A percentile compares a stretch with the other conserved stretches of the same genome.
phyloP scores from a whole-genome alignment of 2,797 vertebrate species.

The Smutsia temminckii region DNA sequence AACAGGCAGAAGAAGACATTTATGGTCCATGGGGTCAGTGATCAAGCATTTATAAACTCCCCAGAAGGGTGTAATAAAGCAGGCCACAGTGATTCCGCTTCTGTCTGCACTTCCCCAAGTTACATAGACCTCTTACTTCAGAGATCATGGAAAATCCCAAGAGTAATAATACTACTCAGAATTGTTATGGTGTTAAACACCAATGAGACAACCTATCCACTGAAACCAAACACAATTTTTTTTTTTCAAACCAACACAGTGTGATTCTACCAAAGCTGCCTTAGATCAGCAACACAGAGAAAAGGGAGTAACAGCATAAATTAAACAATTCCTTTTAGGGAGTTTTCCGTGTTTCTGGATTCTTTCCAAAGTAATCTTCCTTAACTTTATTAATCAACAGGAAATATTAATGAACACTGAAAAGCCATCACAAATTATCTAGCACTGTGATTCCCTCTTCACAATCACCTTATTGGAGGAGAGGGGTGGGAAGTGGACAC shows the following conservation, averaged over 20 bases:
- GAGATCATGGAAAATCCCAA: conserved; percentile 53
- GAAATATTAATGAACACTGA: conserved; percentile 68
- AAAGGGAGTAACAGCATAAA: background rate
- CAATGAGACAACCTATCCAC: conserved; percentile 15
- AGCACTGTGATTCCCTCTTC: background rate
- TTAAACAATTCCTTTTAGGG: background rate
- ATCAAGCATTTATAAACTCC: conserved; percentile 65
- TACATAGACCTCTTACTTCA: conserved; percentile 62
- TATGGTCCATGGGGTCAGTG: conserved; percentile 34
- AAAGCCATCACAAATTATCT: conserved; percentile 59
- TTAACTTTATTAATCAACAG: conserved; percentile 54
- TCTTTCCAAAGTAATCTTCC: background rate
- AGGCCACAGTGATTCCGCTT: conserved; percentile 53
- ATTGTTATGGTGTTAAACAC: background rate
- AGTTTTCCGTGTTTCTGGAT: background rate
- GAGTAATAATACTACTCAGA: conserved; percentile 53
- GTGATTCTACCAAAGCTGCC: background rate
- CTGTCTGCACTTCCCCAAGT: conserved; percentile 49
- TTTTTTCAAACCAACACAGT: background rate
- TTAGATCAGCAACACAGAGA: background rate
- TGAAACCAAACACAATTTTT: conserved; percentile 36
- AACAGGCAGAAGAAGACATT: conserved; percentile 42
- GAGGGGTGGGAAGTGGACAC: background rate
- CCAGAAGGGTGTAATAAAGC: conserved; percentile 58
- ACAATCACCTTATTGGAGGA: background rate